These are phyloP conservation scores for Pycnonotus jocosus DNA, from an alignment of 2,113 vertebrate genomes.

Conservation along the genomic window DNA sequence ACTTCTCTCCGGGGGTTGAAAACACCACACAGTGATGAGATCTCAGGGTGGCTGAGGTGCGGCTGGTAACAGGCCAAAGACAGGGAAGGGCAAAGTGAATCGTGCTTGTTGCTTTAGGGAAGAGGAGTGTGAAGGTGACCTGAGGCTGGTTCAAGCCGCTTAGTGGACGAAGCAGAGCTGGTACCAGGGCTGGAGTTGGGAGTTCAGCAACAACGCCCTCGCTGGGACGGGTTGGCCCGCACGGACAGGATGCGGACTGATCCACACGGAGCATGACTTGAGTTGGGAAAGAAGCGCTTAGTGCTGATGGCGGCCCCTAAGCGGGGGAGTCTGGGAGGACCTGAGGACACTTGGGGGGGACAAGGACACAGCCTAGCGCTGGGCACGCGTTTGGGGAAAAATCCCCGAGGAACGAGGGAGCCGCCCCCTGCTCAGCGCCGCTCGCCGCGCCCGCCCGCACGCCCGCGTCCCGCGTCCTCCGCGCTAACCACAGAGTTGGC, in stretches of 20 bases:
- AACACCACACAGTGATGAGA: rapidly evolving
- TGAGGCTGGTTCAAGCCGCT: not conserved
- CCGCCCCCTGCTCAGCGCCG: not conserved
- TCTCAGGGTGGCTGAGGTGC: rapidly evolving
- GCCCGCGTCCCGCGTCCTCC: rapidly evolving
- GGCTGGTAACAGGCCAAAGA: not conserved
- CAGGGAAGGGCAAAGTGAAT: not conserved
- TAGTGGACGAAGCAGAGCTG: rapidly evolving
- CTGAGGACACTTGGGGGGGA: not conserved
- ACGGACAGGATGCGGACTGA: not conserved
- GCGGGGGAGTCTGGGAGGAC: no score
- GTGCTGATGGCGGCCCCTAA: not conserved
- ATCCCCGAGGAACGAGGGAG: rapidly evolving
- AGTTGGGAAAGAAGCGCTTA: not conserved
- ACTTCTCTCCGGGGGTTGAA: not conserved
- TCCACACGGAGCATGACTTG: rapidly evolving
- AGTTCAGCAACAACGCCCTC: not conserved
- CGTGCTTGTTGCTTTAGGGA: rapidly evolving
- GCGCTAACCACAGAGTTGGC: not conserved
- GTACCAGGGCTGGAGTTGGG: no score
- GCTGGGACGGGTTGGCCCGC: not conserved
- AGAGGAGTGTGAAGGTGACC: not conserved
- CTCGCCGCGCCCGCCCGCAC: not conserved
- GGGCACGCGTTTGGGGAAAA: not conserved
- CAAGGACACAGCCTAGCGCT: no score